Evolutionary conservation across 1,140 invertebrate species (phyloP), one percentile per base, ranked within the genome.

Genomic region (Drepana arcuata): DNA sequence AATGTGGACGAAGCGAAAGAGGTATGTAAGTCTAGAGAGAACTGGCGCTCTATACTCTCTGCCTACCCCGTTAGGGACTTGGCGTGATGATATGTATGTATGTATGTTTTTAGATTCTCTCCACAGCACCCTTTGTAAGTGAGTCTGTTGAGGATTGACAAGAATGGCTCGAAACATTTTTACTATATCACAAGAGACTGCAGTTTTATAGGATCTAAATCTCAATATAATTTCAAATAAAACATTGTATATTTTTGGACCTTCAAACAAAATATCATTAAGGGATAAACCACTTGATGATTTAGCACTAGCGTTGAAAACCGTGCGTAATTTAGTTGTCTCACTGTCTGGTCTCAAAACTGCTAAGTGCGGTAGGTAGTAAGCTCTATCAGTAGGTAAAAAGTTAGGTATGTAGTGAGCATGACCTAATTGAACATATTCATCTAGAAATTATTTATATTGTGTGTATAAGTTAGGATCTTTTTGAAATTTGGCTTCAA

Each of bases 241-340:
- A 9, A 5, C 18, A 21, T 21, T 21, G 9, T 21, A 21, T 21
- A 21, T 40, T 26, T 56, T 59, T 5, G 72, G 71, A 16, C 78
- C 74, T 9, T 48, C 47, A 10, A 53, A 39, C 14, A 79, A 23
- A 4, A 50, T 39, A 23, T 79, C 57, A 54, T 80, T 83, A 2
- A 80, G 33, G 14, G 65, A 77, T 11, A 54, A 11, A 9, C 69
- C 63, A 15, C 25, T 45, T 2, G 40, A 31, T 7, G 59, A 54
- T 27, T 52, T 51, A 5, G 35, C 32, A 10, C 68, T 73, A 13
- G 45, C 66, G 44, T 79, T 63, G 27, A 77, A 73, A 6, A 83
- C 74, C 11, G 70, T 55, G 35, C 75, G 33, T 4, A 74, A 24
- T 43, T 69, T 68, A 0, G 73, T 77, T 7, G 61, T 62, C 6